phyloP scores from a whole-genome alignment of 2,113 vertebrate species.

The Podocnemis expansa region DNA sequence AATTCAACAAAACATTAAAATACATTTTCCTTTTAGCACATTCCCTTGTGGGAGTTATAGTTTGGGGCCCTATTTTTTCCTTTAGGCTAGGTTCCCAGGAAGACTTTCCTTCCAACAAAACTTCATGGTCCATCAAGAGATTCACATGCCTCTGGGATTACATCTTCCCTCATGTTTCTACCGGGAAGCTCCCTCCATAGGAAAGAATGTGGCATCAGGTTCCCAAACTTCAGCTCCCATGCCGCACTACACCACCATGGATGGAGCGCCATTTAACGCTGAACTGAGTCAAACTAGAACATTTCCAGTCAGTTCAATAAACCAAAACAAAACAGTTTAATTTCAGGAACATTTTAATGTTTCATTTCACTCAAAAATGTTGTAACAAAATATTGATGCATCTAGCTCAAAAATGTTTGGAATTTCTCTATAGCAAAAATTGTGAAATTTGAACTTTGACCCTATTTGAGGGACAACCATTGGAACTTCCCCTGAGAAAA shows the following conservation, averaged over 20 bases:
- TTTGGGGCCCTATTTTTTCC: not conserved
- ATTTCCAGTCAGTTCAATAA: not conserved
- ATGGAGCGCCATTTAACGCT: not conserved
- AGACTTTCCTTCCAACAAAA: not conserved
- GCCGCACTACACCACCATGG: not conserved
- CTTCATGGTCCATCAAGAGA: not conserved
- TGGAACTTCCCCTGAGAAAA: not conserved
- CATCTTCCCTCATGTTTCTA: not conserved
- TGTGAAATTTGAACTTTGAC: not conserved
- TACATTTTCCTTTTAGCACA: not conserved
- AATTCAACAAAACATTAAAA: not conserved
- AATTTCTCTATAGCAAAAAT: fast-evolving
- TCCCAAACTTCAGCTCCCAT: not conserved
- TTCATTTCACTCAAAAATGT: not conserved
- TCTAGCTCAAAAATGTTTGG: not conserved
- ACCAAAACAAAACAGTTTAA: not conserved
- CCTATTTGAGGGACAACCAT: not conserved
- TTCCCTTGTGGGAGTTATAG: not conserved
- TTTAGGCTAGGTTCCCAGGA: not conserved
- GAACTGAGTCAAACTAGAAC: not conserved
- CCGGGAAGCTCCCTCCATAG: not conserved
- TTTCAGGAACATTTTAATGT: not conserved
- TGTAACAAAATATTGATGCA: not conserved
- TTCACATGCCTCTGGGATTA: not conserved
- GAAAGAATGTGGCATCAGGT: not conserved